phyloP scores from a whole-genome alignment of 1,140 invertebrate species.

The Bombus haemorrhoidalis region DNA sequence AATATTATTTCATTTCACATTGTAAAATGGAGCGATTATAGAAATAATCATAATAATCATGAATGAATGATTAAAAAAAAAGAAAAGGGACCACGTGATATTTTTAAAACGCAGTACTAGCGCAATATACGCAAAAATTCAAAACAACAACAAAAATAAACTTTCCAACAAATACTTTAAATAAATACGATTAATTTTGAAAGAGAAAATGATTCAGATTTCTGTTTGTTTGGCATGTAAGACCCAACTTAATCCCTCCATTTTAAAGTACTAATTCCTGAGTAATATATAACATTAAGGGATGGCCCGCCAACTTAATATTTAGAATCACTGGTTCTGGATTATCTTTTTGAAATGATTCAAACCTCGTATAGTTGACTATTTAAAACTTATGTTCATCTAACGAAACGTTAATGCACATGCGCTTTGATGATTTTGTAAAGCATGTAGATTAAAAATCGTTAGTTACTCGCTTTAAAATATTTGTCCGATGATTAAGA shows the following conservation, averaged over 20 bases:
- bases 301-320: conserved; percentile 49
- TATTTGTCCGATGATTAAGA: conserved; percentile 23
- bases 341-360: conserved; percentile 16
- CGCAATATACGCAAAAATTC: background rate
- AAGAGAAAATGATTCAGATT: background rate
- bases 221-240: background rate
- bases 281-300: conserved; percentile 40
- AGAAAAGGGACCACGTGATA: background rate
- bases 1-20: conserved; percentile 42
- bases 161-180: background rate
- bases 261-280: conserved; percentile 49
- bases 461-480: conserved; percentile 8
- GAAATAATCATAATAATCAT: too few species aligned
- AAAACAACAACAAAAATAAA: conserved; percentile 22
- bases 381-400: background rate
- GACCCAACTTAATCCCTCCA: conserved; percentile 58
- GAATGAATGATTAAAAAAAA: background rate
- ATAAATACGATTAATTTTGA: conserved; percentile 6
- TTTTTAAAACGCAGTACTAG: conserved; percentile 29
- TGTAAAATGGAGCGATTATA: conserved; percentile 63
- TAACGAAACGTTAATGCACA: background rate
- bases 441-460: conserved; percentile 19
- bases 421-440: background rate
- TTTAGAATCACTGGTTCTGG: conserved; percentile 24
- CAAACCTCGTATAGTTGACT: background rate